Evolutionary conservation across 92 coral and sea anemone genomes (phyloP).

Genomic region (Diadumene lineata): DNA sequence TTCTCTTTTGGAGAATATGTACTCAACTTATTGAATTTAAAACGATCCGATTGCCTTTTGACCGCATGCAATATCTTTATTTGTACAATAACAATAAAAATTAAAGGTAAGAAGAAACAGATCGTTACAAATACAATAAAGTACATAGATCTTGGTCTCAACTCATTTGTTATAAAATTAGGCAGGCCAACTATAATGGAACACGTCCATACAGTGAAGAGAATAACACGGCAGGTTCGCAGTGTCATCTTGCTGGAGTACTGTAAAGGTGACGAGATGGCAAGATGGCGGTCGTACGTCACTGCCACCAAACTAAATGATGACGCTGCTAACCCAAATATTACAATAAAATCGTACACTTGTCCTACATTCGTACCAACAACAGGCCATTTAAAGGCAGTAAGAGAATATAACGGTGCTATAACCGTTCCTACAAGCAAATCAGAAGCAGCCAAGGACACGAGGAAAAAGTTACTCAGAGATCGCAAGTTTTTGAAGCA

Average conservation of each 20-base stretch:
- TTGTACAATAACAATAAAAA: constrained; percentile 2
- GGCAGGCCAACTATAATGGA: not conserved
- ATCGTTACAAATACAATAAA: constrained; percentile 6
- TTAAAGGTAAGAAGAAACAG: constrained; percentile 9
- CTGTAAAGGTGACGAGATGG: constrained; percentile 6
- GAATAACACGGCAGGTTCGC: not conserved
- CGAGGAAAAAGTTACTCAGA: constrained; percentile 42
- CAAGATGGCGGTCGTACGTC: constrained; percentile 19
- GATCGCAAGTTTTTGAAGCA: constrained; percentile 28
- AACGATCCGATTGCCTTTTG: not conserved
- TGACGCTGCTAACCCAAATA: constrained; percentile 7
- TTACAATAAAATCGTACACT: not conserved
- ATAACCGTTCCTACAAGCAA: constrained; percentile 43
- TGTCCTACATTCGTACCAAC: constrained; percentile 12
- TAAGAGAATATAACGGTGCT: constrained; percentile 20
- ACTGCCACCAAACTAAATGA: constrained; percentile 16
- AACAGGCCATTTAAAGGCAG: constrained; percentile 11
- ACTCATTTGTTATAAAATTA: constrained; percentile 1
- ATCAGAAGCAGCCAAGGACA: constrained; percentile 48
- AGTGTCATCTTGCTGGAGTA: constrained; percentile 4
- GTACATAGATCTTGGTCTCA: constrained; percentile 1
- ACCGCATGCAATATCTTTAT: constrained; percentile 10
- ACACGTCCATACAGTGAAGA: not conserved
- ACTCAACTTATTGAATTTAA: not conserved
- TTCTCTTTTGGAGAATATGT: not conserved